Conservation (phyloP, 2,113 vertebrate species). For the Sigmodon hispidus region DNA sequence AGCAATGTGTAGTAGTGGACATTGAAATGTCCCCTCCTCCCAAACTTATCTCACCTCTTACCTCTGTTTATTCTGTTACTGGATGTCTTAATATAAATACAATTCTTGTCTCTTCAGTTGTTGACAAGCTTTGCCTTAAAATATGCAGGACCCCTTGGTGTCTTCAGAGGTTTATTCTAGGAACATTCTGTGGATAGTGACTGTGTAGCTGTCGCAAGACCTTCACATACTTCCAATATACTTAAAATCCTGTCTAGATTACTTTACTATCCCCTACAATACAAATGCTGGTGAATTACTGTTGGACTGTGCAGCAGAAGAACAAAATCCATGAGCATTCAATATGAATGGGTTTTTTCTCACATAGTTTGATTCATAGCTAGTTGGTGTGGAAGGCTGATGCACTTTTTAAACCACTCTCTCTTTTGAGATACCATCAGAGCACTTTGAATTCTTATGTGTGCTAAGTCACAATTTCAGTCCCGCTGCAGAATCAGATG, state of each 20-base stretch:
- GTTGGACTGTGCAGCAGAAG: neutral
- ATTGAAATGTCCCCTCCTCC: neutral
- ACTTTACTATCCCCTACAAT: neutral
- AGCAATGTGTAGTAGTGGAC: neutral
- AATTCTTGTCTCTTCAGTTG: neutral
- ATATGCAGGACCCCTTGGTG: neutral
- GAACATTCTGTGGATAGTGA: neutral
- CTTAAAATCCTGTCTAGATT: neutral
- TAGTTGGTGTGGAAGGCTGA: neutral
- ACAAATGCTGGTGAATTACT: neutral
- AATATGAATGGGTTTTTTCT: neutral
- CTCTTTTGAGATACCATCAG: neutral
- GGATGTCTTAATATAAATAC: neutral
- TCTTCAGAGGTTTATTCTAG: neutral
- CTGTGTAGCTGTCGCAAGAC: neutral
- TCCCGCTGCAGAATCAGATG: neutral
- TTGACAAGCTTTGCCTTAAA: neutral
- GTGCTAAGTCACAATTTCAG: neutral
- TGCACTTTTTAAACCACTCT: neutral
- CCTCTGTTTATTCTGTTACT: neutral
- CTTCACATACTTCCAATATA: neutral
- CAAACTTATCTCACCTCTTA: neutral
- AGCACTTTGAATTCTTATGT: neutral
- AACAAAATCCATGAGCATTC: neutral
- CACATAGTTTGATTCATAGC: neutral